A percentile compares a stretch with the other conserved stretches of the same genome.
These are phyloP conservation scores for Delphinus delphis DNA, from an alignment of 2,113 vertebrate genomes.

Conservation along the genomic window DNA sequence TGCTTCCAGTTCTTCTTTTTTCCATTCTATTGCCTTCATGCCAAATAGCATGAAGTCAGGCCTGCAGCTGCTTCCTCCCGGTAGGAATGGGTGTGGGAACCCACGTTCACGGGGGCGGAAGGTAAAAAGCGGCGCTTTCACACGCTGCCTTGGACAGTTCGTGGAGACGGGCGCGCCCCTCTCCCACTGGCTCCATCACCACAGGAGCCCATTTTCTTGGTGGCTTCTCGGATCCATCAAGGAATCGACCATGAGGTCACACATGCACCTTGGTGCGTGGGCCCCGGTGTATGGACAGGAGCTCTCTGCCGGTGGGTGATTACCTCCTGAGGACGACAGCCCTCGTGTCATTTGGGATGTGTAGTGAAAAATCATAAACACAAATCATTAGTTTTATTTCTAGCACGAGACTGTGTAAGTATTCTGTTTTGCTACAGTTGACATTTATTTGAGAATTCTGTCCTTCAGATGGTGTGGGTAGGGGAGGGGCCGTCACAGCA, in stretches of 20 bases:
- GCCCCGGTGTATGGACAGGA: neutral
- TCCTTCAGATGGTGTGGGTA: neutral
- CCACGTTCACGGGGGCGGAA: neutral
- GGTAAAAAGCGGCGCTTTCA: neutral
- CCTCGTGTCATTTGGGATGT: neutral
- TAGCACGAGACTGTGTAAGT: neutral
- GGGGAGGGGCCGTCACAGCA: rapidly evolving
- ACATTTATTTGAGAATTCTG: neutral
- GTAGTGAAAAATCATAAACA: neutral
- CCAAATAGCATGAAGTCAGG: neutral
- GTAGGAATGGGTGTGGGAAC: slow-evolving; percentile 31
- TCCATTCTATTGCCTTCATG: neutral
- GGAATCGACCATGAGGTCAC: neutral
- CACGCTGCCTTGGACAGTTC: rapidly evolving
- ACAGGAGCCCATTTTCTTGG: neutral
- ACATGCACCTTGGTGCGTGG: neutral
- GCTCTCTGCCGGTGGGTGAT: neutral
- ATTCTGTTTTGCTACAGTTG: neutral
- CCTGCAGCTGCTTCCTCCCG: slow-evolving; percentile 61
- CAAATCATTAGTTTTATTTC: neutral
- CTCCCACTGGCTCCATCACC: neutral
- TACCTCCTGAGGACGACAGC: neutral
- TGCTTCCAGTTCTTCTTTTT: neutral
- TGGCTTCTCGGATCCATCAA: neutral
- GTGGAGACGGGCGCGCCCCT: neutral